phyloP scores from a whole-genome alignment of 2,797 vertebrate species.

The Karalla daura region DNA sequence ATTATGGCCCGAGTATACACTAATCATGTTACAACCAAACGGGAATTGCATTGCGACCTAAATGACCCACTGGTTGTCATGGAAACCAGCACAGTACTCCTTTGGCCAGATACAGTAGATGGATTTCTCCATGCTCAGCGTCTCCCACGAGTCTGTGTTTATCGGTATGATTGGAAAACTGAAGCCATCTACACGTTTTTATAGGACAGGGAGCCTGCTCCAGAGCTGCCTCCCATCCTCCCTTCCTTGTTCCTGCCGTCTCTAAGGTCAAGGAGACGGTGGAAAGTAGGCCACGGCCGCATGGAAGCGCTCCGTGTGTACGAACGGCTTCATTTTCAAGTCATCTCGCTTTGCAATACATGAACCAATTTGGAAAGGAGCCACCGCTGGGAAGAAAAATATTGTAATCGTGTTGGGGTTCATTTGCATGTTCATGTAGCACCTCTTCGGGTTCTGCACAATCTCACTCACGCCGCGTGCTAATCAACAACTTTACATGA shows the following conservation, averaged over 20 bases:
- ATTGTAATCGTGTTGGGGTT: constrained; percentile 34
- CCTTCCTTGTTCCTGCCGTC: constrained; percentile 13
- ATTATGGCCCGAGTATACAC: constrained; percentile 19
- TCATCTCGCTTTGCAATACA: not conserved
- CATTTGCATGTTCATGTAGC: constrained; percentile 56
- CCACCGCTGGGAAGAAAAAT: not conserved
- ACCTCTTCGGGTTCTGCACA: constrained; percentile 38
- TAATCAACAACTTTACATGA: constrained; percentile 55
- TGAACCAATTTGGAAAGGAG: not conserved
- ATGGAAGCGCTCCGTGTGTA: constrained; percentile 10
- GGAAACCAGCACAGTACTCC: constrained; percentile 44
- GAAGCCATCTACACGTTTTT: constrained; percentile 25
- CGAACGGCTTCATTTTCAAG: not conserved
- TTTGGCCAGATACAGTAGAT: constrained; percentile 21
- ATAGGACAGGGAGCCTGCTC: constrained; percentile 30
- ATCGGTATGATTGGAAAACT: constrained; percentile 45
- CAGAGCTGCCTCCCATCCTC: constrained; percentile 29
- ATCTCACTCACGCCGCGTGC: constrained; percentile 32
- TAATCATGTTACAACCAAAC: constrained; percentile 26
- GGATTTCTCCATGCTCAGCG: constrained; percentile 18
- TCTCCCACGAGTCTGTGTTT: constrained; percentile 22
- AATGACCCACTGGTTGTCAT: constrained; percentile 47
- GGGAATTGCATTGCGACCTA: constrained; percentile 36
- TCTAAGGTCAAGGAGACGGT: constrained; percentile 62
- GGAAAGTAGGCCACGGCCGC: constrained; percentile 50